Evolutionary conservation across 2,113 vertebrate species (phyloP).

Genomic region (Paratilapia polleni): DNA sequence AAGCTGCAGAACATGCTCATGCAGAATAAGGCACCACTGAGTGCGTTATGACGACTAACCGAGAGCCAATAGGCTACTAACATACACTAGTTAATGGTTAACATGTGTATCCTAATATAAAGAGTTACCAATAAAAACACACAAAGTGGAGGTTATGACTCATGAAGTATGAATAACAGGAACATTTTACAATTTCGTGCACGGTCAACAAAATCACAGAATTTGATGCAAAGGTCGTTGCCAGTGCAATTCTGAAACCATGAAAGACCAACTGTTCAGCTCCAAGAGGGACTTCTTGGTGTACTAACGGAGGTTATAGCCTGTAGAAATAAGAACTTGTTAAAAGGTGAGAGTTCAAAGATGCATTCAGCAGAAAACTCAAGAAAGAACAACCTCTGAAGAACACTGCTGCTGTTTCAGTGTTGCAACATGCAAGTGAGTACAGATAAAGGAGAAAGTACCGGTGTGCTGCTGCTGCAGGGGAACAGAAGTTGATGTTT

Average conservation of each 20-base stretch:
- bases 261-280: neutral
- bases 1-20: neutral
- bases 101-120: neutral
- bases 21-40: neutral
- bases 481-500: neutral
- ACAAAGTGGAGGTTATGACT: neutral
- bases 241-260: conserved; percentile 25
- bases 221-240: neutral
- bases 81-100: neutral
- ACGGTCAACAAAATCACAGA: neutral
- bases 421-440: conserved; percentile 60
- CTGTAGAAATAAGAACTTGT: conserved; percentile 33
- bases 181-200: neutral
- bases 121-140: too few relatives aligned
- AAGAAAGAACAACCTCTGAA: neutral
- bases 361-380: conserved; percentile 33
- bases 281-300: neutral
- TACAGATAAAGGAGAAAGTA: neutral
- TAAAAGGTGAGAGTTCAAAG: conserved; percentile 30
- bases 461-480: neutral
- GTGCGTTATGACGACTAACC: neutral
- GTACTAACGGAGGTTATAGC: neutral
- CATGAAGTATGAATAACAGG: neutral
- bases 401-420: neutral
- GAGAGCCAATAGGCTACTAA: neutral